Evolutionary conservation across 2,113 vertebrate genomes (phyloP).

Genomic region (Herpailurus yagouaroundi): DNA sequence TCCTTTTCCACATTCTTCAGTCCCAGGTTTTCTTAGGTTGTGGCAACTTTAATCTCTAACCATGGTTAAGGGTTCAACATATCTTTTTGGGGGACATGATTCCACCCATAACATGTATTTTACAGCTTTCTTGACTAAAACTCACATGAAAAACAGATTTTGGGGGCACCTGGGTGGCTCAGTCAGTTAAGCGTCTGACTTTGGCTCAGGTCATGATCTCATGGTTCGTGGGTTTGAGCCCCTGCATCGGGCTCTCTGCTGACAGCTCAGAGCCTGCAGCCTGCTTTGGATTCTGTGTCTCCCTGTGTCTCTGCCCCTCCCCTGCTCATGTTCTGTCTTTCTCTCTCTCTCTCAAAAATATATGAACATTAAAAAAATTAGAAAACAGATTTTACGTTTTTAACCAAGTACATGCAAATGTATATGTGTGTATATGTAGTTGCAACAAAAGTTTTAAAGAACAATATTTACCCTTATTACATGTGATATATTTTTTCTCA

Average conservation of each 20-base stretch:
- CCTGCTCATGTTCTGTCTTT: too few relatives aligned
- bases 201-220: too few relatives aligned
- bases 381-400: slow-evolving; percentile 27
- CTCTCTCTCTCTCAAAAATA: too few relatives aligned
- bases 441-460: slow-evolving; percentile 22
- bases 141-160: background rate
- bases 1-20: slow-evolving; percentile 11
- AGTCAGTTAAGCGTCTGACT: too few relatives aligned
- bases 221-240: too few relatives aligned
- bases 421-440: background rate
- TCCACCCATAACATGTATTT: slow-evolving; percentile 4
- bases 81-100: background rate
- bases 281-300: too few relatives aligned
- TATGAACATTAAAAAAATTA: too few relatives aligned
- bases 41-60: background rate
- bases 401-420: background rate
- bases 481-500: background rate
- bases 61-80: background rate
- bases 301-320: too few relatives aligned
- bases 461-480: background rate
- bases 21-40: background rate
- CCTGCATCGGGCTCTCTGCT: too few relatives aligned
- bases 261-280: too few relatives aligned
- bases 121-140: background rate
- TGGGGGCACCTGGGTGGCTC: background rate